Conservation (phyloP, 2,797 vertebrate genomes). For the Discoglossus pictus region DNA sequence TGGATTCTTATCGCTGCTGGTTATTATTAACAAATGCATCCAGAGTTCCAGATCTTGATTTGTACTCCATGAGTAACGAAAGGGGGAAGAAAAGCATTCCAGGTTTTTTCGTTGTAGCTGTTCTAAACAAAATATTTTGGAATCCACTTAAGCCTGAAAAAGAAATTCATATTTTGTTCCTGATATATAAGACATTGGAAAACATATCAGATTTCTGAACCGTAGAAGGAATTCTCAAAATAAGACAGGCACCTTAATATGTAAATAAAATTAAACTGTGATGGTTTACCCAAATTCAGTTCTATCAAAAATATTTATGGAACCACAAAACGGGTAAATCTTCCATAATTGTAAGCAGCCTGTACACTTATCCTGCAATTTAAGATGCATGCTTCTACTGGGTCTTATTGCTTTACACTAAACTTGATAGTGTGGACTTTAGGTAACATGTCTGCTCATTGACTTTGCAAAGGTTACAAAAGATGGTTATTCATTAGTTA, state of each 20-base stretch:
- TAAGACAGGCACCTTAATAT: neutral
- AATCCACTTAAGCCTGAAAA: conserved; percentile 51
- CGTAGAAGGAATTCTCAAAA: conserved; percentile 14
- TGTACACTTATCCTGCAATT: too few species aligned
- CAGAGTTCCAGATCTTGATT: conserved; percentile 44
- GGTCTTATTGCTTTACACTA: too few species aligned
- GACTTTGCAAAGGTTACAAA: too few species aligned
- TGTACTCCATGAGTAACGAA: conserved; percentile 43
- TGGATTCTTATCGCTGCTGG: conserved; percentile 42
- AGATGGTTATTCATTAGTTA: too few species aligned
- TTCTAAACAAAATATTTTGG: conserved; percentile 51
- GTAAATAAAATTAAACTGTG: neutral
- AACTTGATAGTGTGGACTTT: too few species aligned
- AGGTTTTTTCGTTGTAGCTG: conserved; percentile 46
- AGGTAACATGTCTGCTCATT: too few species aligned
- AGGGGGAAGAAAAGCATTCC: conserved; percentile 42
- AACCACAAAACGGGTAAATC: too few species aligned
- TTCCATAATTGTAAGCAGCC: too few species aligned
- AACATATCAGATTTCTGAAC: conserved; percentile 17
- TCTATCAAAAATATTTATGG: too few species aligned
- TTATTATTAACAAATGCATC: conserved; percentile 47
- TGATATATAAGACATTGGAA: conserved; percentile 19
- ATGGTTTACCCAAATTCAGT: neutral
- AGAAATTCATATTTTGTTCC: conserved; percentile 52
- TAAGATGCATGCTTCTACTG: too few species aligned